A percentile compares a stretch with the other conserved stretches of the same genome.
These are phyloP conservation scores for Anthophora plumipes DNA, from an alignment of 2,888 invertebrate genomes.

Conservation along the genomic window DNA sequence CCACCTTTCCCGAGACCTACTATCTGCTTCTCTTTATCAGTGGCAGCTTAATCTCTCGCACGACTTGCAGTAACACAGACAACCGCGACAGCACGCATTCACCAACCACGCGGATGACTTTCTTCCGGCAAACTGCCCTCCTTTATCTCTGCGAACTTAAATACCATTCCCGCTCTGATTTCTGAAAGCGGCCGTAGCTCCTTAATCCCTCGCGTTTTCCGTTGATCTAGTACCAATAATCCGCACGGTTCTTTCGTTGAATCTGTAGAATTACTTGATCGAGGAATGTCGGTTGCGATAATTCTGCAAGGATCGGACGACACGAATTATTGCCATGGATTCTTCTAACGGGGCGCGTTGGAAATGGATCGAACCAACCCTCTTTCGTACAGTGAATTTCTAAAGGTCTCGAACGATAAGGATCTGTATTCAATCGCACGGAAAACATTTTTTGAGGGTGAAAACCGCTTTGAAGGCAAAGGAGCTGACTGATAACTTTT, in stretches of 20 bases:
- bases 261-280: conserved; percentile 34
- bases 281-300: conserved; percentile 23
- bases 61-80: conserved; percentile 58
- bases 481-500: background rate
- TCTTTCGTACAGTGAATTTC: background rate
- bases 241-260: conserved; percentile 34
- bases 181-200: conserved; percentile 13
- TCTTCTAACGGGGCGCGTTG: conserved; percentile 10
- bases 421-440: conserved; percentile 22
- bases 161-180: conserved; percentile 28
- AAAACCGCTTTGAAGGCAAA: background rate
- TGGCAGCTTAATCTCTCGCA: conserved; percentile 68
- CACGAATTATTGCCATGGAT: conserved; percentile 19
- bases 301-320: conserved; percentile 13
- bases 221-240: conserved; percentile 56
- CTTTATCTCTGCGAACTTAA: conserved; percentile 53
- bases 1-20: conserved; percentile 31
- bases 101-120: conserved; percentile 30
- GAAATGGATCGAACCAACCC: conserved; percentile 4
- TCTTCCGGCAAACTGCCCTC: conserved; percentile 39
- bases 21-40: conserved; percentile 66
- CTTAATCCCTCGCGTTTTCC: conserved; percentile 47
- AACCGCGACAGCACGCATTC: conserved; percentile 48
- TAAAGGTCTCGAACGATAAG: background rate
- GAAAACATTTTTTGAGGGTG: background rate